These are phyloP conservation scores for Clanis bilineata DNA, from an alignment of 2,888 invertebrate species.

Conservation along the genomic window DNA sequence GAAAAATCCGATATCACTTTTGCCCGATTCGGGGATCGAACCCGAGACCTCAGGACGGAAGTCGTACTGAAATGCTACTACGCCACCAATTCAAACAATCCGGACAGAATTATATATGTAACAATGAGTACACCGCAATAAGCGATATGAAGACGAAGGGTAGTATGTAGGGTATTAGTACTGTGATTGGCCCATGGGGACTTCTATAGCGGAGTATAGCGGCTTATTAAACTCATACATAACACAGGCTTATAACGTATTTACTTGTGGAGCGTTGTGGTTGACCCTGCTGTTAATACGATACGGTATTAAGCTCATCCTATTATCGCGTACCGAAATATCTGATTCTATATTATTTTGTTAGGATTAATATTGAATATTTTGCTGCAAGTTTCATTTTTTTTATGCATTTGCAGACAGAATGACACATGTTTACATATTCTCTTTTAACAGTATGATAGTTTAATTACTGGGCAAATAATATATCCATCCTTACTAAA, in stretches of 20 bases:
- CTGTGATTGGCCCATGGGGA: slow-evolving; percentile 6
- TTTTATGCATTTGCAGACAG: not conserved
- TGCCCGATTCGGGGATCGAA: too few relatives aligned
- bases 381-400: not conserved
- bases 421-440: too few relatives aligned
- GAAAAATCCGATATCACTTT: too few relatives aligned
- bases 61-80: too few relatives aligned
- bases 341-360: not conserved
- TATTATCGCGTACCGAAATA: not conserved
- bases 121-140: not conserved
- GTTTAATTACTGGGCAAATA: too few relatives aligned
- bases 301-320: not conserved
- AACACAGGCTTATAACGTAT: not conserved
- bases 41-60: too few relatives aligned
- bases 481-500: too few relatives aligned
- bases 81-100: not conserved
- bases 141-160: not conserved
- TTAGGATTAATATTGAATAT: not conserved
- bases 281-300: not conserved
- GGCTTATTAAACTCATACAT: not conserved
- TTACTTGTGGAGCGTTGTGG: not conserved
- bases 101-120: not conserved
- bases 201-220: not conserved
- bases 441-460: too few relatives aligned
- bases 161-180: too few relatives aligned